Conservation (phyloP, 2,797 vertebrate species). For the Peromyscus eremicus region DNA sequence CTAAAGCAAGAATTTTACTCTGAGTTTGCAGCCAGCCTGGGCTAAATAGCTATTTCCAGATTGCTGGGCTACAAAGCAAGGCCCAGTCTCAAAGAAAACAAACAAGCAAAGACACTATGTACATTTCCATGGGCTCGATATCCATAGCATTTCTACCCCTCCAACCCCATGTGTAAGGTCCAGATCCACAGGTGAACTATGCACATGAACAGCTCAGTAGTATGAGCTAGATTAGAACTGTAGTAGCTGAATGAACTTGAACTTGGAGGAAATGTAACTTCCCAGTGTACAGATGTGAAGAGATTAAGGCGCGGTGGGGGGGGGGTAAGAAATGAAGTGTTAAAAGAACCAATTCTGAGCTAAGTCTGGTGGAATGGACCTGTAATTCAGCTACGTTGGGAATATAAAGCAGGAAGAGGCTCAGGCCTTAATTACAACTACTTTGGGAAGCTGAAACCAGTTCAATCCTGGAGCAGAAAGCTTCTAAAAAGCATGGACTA, state of each 20-base stretch:
- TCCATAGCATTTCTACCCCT: not conserved
- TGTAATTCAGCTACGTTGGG: not conserved
- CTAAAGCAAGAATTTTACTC: not conserved
- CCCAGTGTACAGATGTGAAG: not conserved
- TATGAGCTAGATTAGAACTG: not conserved
- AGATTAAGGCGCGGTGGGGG: not conserved
- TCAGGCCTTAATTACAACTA: not conserved
- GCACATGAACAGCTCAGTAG: not conserved
- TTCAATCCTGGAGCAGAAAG: not conserved
- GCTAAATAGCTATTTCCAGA: not conserved
- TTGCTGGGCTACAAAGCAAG: not conserved
- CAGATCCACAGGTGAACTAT: not conserved
- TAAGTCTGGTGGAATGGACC: not conserved
- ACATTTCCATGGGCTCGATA: not conserved
- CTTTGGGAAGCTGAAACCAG: not conserved
- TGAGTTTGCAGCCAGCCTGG: not conserved
- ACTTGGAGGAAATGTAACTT: not conserved
- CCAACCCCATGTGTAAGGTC: not conserved
- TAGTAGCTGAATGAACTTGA: not conserved
- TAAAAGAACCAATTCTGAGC: not conserved
- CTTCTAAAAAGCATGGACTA: not conserved
- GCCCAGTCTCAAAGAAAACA: not conserved
- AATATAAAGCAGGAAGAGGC: not conserved
- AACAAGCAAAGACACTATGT: not conserved
- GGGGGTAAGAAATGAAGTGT: not conserved